phyloP scores from a whole-genome alignment of 2,888 invertebrate genomes.

The Limenitis camilla region DNA sequence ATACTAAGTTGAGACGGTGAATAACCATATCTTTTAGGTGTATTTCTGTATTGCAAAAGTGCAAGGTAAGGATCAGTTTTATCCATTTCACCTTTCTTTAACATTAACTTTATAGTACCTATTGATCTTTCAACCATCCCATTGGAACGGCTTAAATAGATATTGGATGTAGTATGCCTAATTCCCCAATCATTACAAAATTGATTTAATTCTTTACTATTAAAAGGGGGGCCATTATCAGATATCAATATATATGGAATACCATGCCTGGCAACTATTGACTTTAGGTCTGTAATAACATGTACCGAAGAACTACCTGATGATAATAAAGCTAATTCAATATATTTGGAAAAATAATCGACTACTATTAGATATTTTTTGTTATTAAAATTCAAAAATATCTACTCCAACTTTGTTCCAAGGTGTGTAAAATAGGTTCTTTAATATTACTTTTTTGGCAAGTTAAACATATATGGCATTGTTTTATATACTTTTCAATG shows the following conservation, averaged over 20 bases:
- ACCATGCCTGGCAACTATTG: conserved; percentile 16
- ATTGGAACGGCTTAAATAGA: conserved; percentile 3
- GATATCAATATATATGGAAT: conserved; percentile 7
- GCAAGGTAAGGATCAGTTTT: conserved; percentile 4
- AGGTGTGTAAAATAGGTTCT: conserved; percentile 10
- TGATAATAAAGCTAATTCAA: background rate
- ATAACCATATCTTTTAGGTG: background rate
- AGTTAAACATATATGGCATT: conserved; percentile 1
- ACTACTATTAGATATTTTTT: conserved; percentile 18
- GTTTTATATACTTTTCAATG: background rate
- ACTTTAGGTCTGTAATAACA: conserved; percentile 15
- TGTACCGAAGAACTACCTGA: background rate
- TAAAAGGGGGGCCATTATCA: conserved; percentile 3
- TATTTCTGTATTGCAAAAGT: conserved; percentile 4
- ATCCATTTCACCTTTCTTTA: conserved; percentile 1
- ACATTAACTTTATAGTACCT: conserved; percentile 1
- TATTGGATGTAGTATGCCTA: background rate
- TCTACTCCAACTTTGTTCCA: conserved; percentile 21
- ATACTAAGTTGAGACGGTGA: conserved; percentile 2
- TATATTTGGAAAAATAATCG: conserved; percentile 3
- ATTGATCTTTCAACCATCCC: conserved; percentile 1
- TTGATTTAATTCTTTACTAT: background rate
- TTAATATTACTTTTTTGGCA: conserved; percentile 1
- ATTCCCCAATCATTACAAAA: background rate
- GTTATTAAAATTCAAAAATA: conserved; percentile 12